Percentiles rank a stretch among this genome's conserved stretches.
These are phyloP conservation scores for Euthynnus affinis DNA, from an alignment of 2,797 vertebrate species.

Conservation along the genomic window DNA sequence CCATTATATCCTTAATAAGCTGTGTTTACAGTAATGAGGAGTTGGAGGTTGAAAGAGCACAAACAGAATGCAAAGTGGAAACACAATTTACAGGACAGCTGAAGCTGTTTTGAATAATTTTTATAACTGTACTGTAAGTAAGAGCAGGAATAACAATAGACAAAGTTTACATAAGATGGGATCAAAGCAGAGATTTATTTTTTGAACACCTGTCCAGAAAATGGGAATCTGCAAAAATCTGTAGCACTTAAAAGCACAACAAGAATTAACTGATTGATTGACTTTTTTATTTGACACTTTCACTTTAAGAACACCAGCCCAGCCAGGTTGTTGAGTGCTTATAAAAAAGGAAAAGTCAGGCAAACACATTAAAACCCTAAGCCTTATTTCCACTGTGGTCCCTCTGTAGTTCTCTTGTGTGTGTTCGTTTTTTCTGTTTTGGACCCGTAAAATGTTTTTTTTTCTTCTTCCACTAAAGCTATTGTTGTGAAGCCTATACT, in stretches of 20 bases:
- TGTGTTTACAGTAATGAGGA: constrained; percentile 40
- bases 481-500: constrained; percentile 56
- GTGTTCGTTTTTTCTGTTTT: constrained; percentile 47
- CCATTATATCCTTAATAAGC: constrained; percentile 29
- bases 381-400: no score
- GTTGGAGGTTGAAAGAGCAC: neutral
- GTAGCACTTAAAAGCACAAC: constrained; percentile 55
- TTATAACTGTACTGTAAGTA: constrained; percentile 9
- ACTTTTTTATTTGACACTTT: no score
- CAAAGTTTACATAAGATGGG: neutral
- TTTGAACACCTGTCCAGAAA: constrained; percentile 48
- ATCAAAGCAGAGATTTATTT: constrained; percentile 6
- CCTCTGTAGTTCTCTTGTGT: constrained; percentile 32
- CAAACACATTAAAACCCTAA: no score
- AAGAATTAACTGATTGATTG: neutral
- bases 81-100: constrained; percentile 14
- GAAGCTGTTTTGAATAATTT: constrained; percentile 46
- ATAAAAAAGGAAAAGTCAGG: no score
- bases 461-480: constrained; percentile 31
- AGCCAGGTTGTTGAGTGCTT: no score
- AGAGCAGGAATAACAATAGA: constrained; percentile 11
- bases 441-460: constrained; percentile 47
- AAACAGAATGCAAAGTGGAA: constrained; percentile 29
- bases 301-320: no score
- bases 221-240: constrained; percentile 38